Evolutionary conservation across 2,797 vertebrate genomes (phyloP).

Genomic region (Meriones psammophilus): DNA sequence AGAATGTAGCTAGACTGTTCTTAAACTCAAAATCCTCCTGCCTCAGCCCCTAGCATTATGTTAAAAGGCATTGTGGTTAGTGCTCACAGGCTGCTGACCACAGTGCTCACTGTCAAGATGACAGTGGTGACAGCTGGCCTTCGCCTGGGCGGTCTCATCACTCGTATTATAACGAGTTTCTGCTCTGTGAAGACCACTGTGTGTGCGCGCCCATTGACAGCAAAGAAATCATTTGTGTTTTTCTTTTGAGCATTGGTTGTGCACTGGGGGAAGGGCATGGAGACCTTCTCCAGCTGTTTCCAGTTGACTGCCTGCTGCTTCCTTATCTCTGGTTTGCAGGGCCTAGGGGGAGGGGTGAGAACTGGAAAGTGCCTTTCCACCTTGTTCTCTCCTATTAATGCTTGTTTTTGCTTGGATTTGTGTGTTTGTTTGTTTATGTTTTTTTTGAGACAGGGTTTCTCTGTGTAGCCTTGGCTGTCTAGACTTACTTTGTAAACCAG

Average conservation of each 20-base stretch:
- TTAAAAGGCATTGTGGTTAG: not conserved
- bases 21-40: not conserved
- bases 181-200: conserved; percentile 9
- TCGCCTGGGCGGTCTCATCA: conserved; percentile 14
- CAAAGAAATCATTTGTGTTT: conserved; percentile 57
- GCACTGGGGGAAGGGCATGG: not conserved
- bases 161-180: not conserved
- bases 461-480: not conserved
- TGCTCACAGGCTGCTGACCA: not conserved
- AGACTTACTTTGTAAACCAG: too few species aligned
- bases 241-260: not conserved
- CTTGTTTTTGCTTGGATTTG: conserved; percentile 76
- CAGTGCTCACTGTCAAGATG: not conserved
- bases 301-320: conserved; percentile 55
- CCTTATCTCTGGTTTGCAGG: conserved; percentile 82
- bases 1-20: not conserved
- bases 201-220: not conserved
- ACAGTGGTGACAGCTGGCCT: not conserved
- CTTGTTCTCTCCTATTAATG: not conserved
- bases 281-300: conserved; percentile 45
- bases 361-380: conserved; percentile 58
- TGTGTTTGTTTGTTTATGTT: not conserved
- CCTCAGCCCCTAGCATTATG: not conserved
- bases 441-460: not conserved
- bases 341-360: conserved; percentile 58